Percentiles rank a stretch among this genome's conserved stretches.
These are phyloP conservation scores for Penaeus indicus DNA, from an alignment of 1,140 invertebrate genomes.

Conservation along the genomic window DNA sequence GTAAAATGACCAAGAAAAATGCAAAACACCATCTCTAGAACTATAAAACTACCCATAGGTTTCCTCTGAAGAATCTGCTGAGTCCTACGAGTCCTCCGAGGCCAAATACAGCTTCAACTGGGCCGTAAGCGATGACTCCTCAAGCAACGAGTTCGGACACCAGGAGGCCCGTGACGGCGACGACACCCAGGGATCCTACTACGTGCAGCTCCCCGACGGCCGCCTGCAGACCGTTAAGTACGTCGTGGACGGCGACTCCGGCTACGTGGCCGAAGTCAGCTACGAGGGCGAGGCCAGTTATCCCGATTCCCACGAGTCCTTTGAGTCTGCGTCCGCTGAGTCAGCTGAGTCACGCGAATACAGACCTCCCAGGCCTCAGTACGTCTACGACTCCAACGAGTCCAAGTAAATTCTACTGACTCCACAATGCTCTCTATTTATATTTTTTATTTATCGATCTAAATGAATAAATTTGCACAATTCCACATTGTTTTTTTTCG, in stretches of 20 bases:
- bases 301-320: background rate
- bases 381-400: constrained; percentile 8
- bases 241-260: background rate
- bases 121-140: background rate
- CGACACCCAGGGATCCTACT: constrained; percentile 9
- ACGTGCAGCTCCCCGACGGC: constrained; percentile 8
- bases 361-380: background rate
- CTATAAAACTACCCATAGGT: no score
- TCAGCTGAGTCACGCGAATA: background rate
- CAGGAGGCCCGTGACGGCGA: constrained; percentile 8
- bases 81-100: constrained; percentile 1
- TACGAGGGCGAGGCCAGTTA: background rate
- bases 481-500: no score
- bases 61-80: background rate
- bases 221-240: constrained; percentile 14
- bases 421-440: background rate
- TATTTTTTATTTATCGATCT: background rate
- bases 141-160: constrained; percentile 23
- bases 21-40: no score
- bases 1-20: no score
- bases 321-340: background rate
- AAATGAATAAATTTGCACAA: no score
- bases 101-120: background rate
- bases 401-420: background rate
- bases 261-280: constrained; percentile 17